A percentile compares a stretch with the other conserved stretches of the same genome.
Conservation (phyloP, 2,113 vertebrate species). For the Bolborhynchus lineola region DNA sequence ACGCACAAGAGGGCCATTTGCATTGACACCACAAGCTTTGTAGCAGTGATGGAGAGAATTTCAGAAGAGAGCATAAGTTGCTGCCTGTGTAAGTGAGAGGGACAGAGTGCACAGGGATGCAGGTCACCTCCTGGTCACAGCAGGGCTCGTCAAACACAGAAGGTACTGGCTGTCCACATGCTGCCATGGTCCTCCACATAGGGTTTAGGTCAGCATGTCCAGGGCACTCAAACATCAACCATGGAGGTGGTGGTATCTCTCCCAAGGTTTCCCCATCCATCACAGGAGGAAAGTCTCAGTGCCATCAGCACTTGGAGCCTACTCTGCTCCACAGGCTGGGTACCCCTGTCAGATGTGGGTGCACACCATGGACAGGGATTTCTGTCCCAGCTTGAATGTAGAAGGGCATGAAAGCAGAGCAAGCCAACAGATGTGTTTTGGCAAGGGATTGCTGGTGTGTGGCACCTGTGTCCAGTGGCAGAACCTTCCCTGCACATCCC, state of each 20-base stretch:
- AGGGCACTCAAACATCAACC: background rate
- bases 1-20: background rate
- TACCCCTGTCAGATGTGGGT: fast-evolving
- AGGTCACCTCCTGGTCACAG: background rate
- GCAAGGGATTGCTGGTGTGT: background rate
- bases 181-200: fast-evolving
- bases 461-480: background rate
- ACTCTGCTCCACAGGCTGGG: background rate
- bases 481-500: background rate
- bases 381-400: background rate
- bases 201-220: background rate
- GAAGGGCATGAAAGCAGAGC: background rate
- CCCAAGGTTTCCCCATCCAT: background rate
- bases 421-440: fast-evolving
- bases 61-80: background rate
- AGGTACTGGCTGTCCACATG: fast-evolving
- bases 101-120: background rate
- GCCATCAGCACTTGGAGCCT: background rate
- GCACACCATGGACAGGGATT: background rate
- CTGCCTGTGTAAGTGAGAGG: background rate
- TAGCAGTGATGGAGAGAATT: background rate
- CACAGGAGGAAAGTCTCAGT: background rate
- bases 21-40: fast-evolving
- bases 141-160: fast-evolving
- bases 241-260: fast-evolving